Evolutionary conservation across 2,888 invertebrate species (phyloP), one percentile per base, ranked within the genome.

Genomic region (Drosophila niveifrons): DNA sequence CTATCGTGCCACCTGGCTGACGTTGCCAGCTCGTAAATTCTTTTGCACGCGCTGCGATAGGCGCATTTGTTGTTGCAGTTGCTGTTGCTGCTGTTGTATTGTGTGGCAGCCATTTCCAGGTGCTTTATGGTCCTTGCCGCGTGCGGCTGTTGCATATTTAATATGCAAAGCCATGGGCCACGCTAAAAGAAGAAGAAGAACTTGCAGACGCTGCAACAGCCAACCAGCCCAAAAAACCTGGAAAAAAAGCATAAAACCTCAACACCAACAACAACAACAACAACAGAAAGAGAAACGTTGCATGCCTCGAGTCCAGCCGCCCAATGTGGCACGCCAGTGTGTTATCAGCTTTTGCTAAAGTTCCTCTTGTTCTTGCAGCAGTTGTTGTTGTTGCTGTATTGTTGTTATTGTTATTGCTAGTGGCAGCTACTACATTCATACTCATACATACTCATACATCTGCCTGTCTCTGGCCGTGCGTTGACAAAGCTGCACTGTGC

Each of bases 81-180:
- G 58, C 34, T 72, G 68, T 50, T 74, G 59, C 61, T 66, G 62
- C 55, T 58, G 48, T 17, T 55, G 56, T 53, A 68, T 57, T 78
- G 75, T 71, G 73, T 71, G 73, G 75, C 81, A 69, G 80, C 58
- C 80, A 72, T 85, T 84, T 80, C 66, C 89, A 85, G 84, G 85
- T 89, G 85, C 89, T 89, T 88, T 86, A 88, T 86, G 77, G 82
- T 56, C 64, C 85, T 78, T 78, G 89, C 79, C 81, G 77, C 78
- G 75, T 83, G 87, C 77, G 82, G 72, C 77, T 76, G 75, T 79
- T 82, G 78, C 80, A 80, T 86, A 88, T 87, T 88, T 83, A 87
- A 87, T 87, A 87, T 87, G 88, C 88, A 87, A 83, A 88, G 77
- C 86, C 83, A 85, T 82, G 85, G 78, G 57, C 82, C 52, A 66